phyloP scores from a whole-genome alignment of 2,113 vertebrate species.

The Macquaria ambigua region DNA sequence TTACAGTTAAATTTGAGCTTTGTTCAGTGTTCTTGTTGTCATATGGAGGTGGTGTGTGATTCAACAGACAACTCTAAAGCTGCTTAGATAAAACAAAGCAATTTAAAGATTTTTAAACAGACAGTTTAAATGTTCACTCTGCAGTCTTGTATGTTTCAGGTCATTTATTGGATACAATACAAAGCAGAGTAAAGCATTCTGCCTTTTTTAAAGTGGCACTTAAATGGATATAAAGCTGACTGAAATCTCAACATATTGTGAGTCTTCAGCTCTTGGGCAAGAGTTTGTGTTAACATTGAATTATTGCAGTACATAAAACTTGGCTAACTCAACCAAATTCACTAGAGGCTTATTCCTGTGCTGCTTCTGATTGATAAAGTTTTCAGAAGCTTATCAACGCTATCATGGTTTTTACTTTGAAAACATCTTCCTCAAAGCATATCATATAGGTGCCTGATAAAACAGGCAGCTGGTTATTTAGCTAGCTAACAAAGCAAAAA shows the following conservation, averaged over 20 bases:
- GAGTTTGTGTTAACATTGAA: not conserved
- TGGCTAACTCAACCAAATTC: not conserved
- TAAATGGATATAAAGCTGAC: conserved; percentile 17
- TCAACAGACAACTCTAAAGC: conserved; percentile 54
- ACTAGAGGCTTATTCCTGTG: not conserved
- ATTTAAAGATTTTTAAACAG: conserved; percentile 46
- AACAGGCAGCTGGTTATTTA: not conserved
- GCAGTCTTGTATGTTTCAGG: conserved; percentile 6
- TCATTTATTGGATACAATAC: conserved; percentile 26
- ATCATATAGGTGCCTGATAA: not conserved
- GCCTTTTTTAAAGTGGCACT: conserved; percentile 5
- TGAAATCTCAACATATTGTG: conserved; percentile 17
- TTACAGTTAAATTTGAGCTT: conserved; percentile 55
- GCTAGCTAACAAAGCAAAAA: not conserved
- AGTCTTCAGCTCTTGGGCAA: conserved; percentile 4
- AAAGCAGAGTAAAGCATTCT: conserved; percentile 5
- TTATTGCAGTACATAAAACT: not conserved
- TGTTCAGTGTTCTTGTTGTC: conserved; percentile 40
- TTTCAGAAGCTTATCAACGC: not conserved
- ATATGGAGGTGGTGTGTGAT: conserved; percentile 42
- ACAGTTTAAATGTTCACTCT: conserved; percentile 37
- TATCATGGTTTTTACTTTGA: not conserved
- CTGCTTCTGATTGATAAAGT: not conserved
- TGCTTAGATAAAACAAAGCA: conserved; percentile 44
- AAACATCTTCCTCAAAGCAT: not conserved